Percentiles rank a stretch among this genome's conserved stretches.
Conservation (phyloP, 2,113 vertebrate species). For the Syngnathus floridae region DNA sequence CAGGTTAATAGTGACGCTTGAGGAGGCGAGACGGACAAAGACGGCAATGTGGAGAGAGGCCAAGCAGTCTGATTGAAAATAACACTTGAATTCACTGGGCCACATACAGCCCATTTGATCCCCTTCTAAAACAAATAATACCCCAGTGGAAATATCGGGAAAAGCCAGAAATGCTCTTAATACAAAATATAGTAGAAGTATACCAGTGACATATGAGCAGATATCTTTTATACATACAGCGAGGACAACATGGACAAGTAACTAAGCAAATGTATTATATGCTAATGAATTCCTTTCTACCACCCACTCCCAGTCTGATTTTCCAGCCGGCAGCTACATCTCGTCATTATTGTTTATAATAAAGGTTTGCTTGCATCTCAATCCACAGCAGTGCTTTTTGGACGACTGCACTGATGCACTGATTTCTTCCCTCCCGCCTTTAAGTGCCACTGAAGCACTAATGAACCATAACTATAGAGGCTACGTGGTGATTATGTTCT, state of each 20-base stretch:
- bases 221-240: not conserved
- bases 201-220: not conserved
- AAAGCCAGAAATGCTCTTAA: not conserved
- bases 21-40: constrained; percentile 2
- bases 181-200: not conserved
- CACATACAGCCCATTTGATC: not conserved
- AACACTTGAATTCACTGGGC: not conserved
- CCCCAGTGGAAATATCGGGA: not conserved
- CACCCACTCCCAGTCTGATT: not conserved
- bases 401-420: not conserved
- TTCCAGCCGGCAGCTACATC: not conserved
- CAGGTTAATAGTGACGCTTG: not conserved
- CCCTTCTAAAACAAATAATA: not conserved
- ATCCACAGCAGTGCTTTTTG: not conserved
- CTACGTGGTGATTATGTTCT: not conserved
- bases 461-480: not conserved
- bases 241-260: not conserved
- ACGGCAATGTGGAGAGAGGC: not conserved
- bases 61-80: not conserved
- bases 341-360: not conserved
- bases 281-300: not conserved
- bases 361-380: not conserved
- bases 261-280: not conserved
- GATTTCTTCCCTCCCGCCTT: not conserved
- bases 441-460: not conserved